A percentile compares a stretch with the other conserved stretches of the same genome.
These are phyloP conservation scores for Pedionomus torquatus DNA, from an alignment of 2,113 vertebrate species.

Conservation along the genomic window DNA sequence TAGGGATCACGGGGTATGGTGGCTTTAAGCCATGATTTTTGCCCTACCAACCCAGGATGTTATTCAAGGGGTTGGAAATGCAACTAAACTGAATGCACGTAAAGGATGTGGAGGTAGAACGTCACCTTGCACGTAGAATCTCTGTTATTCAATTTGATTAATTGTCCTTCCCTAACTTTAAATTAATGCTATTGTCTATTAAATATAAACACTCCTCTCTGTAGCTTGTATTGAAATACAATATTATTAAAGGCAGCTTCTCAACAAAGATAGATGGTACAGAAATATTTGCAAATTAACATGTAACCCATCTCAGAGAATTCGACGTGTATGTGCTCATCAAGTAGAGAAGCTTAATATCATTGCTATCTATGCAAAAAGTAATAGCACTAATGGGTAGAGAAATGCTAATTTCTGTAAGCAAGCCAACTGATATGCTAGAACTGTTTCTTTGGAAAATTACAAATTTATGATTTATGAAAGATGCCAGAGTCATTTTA, in stretches of 20 bases:
- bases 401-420: constrained; percentile 31
- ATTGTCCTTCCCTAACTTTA: neutral
- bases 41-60: neutral
- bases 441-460: constrained; percentile 30
- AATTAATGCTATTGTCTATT: neutral
- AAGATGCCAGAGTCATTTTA: constrained; percentile 27
- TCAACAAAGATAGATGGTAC: neutral
- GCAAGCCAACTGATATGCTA: constrained; percentile 9
- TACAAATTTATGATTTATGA: constrained; percentile 6
- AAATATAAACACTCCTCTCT: neutral
- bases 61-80: neutral
- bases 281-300: constrained; percentile 11
- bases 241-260: neutral
- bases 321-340: constrained; percentile 41
- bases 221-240: neutral
- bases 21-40: neutral
- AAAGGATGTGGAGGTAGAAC: neutral
- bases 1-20: neutral
- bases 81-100: neutral
- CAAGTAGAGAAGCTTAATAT: constrained; percentile 55
- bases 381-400: constrained; percentile 29
- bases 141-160: neutral
- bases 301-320: constrained; percentile 32
- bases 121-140: neutral
- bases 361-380: constrained; percentile 49